Evolutionary conservation across 2,113 vertebrate species (phyloP), one percentile per base, ranked within the genome.

Genomic region (Orycteropus afer): DNA sequence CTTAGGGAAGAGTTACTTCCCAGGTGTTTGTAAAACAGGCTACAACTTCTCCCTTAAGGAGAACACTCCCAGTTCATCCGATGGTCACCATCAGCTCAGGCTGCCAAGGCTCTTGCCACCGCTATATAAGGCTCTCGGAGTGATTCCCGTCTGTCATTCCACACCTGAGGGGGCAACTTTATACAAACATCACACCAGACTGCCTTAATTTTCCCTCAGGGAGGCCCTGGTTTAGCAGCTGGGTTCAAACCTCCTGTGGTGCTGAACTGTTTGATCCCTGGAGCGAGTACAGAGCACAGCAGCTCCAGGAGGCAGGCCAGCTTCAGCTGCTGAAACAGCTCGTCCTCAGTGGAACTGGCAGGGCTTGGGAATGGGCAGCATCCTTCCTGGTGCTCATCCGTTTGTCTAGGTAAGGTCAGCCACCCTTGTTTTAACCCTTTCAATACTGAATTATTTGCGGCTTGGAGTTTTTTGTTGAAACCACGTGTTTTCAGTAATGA

Each of bases 21-120:
- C 57, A 29, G 77, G 34, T 55, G 29, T 95, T 91, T 59, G 32
- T 69, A 57, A 45, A 85, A 45, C 23, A 12, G 57, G 29, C 27
- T 18, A n/a, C 17, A n/a, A 40, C 18, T 67, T 84, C 32, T 55
- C 42, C 65, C 74, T 63, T 40, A 69, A 84, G 59, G 87, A 59
- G 77, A 20, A 63, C 18, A 23, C 9, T 23, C 15, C 11, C 17
- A 8, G 29, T 34, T 76, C 74, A 73, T 42, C 6, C 2, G 0
- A 2, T 23, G 51, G 7, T 47, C 20, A 18, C 23, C 3, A n/a
- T 15, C 18, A 3, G n/a, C 65, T 18, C 63, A n/a, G 65, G 65
- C 65, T 0, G 2, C 53, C 34, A 12, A 9, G 5, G 34, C 8
- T 17, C 22, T 84, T 51, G 37, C 42, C 5, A 1, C 25, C 23